Evolutionary conservation across 1,140 invertebrate genomes (phyloP).

Genomic region (Bombus fervidus): DNA sequence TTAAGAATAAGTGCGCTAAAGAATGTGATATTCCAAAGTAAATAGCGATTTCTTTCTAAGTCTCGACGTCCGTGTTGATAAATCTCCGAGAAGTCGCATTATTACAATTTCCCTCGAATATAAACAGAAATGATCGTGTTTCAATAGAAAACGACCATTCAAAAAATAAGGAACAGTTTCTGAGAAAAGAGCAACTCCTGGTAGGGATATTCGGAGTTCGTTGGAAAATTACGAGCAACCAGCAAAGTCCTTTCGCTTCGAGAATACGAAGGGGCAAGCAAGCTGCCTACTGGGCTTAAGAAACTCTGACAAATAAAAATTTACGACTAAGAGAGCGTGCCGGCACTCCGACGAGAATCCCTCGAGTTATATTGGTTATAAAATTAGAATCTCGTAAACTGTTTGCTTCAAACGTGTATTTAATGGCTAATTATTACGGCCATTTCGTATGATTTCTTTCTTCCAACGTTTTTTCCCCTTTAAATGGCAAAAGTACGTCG

Average conservation of each 20-base stretch:
- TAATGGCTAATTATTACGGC: neutral
- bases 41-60: no score
- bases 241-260: neutral
- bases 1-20: no score
- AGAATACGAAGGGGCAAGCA: neutral
- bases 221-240: neutral
- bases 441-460: neutral
- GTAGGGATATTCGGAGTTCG: neutral
- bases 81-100: neutral
- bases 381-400: constrained; percentile 42
- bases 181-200: neutral
- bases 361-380: constrained; percentile 25
- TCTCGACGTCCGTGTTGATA: no score
- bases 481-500: neutral
- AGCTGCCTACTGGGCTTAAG: constrained; percentile 56
- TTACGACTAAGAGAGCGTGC: constrained; percentile 66
- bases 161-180: neutral
- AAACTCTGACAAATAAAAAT: constrained; percentile 74
- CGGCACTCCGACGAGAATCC: neutral
- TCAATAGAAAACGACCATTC: neutral
- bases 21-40: no score
- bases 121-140: neutral
- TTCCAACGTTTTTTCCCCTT: neutral
- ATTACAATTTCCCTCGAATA: neutral
- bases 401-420: neutral